Base-by-base conservation (phyloP, 2,797 vertebrate species). In the Alectoris magna region DNA sequence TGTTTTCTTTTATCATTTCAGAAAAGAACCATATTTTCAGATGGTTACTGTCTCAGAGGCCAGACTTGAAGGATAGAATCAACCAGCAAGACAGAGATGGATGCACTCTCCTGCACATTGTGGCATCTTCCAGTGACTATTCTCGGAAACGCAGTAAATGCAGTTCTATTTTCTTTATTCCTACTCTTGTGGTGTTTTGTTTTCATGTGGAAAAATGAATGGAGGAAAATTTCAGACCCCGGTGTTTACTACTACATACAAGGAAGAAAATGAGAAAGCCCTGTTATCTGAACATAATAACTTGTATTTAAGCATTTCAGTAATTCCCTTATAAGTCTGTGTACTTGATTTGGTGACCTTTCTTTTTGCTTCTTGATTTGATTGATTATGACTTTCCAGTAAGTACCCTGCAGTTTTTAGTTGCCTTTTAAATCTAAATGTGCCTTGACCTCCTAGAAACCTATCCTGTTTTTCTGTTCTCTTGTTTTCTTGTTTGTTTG, bases 1-100 rank as follows among this genome's bases (percentile, higher is more conserved):
- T 46, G 21, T 9, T 5, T 4, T 76, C 91, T 81, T 84, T 53
- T 68, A 69, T 94, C 10, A 23, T 93, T 97, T 70, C 90, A 98
- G 98, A 83, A 43, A 97, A 96, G 51, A 98, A 89, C 86, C 84
- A 95, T 60, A 97, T 98, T 64, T 98, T 98, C 86, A 93, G 31
- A 26, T 98, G 97, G 97, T 24, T 98, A 14, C 80, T 98, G 83
- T 68, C 91, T 19, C 64, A 85, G 23, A 97, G 83, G n/a, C 97
- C 98, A 1, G 94, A 97, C 74, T 93, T 98, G 88, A 98, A 96
- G 87, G 77, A 90, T 3, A 88, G n/a, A 14, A 96, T 98, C 89
- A 98, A 98, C 88, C 94, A 98, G 80, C 94, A 95, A 80, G 97
- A 98, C 21, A 71, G 93, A 51, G 94, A 97, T 38, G 98, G 98